Evolutionary conservation across 2,113 vertebrate genomes (phyloP).

Genomic region (Solea senegalensis): DNA sequence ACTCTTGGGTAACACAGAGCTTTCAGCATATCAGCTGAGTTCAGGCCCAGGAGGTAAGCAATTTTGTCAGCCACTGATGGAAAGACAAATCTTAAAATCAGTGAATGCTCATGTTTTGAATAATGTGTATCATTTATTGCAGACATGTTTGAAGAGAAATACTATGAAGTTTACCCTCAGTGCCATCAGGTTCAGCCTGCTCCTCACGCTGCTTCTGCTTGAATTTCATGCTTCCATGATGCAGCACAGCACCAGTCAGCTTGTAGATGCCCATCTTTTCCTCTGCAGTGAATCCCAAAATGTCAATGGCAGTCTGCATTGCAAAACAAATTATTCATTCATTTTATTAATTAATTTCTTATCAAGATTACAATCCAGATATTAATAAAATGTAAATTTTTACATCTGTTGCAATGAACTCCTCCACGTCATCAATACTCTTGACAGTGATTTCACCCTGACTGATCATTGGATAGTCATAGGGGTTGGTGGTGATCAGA

Average conservation of each 20-base stretch:
- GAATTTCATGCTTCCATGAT: conserved; percentile 78
- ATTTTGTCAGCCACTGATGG: conserved; percentile 57
- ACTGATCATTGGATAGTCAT: not conserved
- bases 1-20: conserved; percentile 76
- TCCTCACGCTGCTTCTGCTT: conserved; percentile 79
- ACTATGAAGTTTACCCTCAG: conserved; percentile 56
- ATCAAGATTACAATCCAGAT: no score
- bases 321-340: not conserved
- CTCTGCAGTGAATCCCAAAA: conserved; percentile 84
- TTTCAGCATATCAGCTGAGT: conserved; percentile 83
- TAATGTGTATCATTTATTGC: not conserved
- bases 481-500: not conserved
- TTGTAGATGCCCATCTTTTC: conserved; percentile 88
- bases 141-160: not conserved
- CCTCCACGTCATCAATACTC: not conserved
- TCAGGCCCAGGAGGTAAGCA: conserved; percentile 71
- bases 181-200: conserved; percentile 78
- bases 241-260: conserved; percentile 88
- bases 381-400: no score
- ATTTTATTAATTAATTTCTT: no score
- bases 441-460: not conserved
- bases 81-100: not conserved
- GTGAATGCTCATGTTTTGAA: not conserved
- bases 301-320: conserved; percentile 78
- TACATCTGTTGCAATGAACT: not conserved